phyloP scores from a whole-genome alignment of 2,113 vertebrate genomes.

The Syrrhaptes paradoxus region DNA sequence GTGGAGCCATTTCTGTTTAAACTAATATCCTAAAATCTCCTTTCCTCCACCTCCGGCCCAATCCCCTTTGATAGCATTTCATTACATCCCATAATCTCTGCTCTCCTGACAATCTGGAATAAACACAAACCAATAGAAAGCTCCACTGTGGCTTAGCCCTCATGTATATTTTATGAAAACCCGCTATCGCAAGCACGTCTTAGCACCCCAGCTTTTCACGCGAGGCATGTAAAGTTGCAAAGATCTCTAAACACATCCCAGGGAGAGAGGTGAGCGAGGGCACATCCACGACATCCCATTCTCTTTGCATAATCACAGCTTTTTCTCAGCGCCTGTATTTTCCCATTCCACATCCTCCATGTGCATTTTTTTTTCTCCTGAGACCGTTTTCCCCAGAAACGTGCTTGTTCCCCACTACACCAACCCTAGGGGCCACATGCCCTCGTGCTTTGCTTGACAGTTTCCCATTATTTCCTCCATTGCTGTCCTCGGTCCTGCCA shows the following conservation, averaged over 20 bases:
- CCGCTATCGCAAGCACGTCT: not conserved
- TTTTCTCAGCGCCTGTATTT: not conserved
- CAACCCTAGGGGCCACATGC: not conserved
- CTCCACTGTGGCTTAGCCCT: not conserved
- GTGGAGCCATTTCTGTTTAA: not conserved
- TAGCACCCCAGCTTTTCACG: not conserved
- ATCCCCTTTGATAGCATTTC: not conserved
- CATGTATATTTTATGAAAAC: not conserved
- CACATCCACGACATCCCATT: not conserved
- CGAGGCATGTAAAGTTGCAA: not conserved
- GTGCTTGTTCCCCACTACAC: not conserved
- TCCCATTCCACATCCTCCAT: not conserved
- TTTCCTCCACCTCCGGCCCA: not conserved
- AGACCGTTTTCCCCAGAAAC: not conserved
- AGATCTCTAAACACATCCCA: not conserved
- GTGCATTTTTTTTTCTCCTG: not conserved
- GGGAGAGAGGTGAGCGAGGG: not conserved
- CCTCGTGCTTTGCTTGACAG: not conserved
- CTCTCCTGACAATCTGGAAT: not conserved
- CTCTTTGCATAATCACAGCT: not conserved
- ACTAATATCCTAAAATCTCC: not conserved
- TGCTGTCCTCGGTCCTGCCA: not conserved
- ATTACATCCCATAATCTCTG: not conserved
- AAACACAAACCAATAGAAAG: not conserved
- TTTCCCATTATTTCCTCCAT: not conserved